A percentile compares a stretch with the other conserved stretches of the same genome.
Evolutionary conservation across 2,113 vertebrate species (phyloP).

Genomic region (Paramormyrops kingsleyae): DNA sequence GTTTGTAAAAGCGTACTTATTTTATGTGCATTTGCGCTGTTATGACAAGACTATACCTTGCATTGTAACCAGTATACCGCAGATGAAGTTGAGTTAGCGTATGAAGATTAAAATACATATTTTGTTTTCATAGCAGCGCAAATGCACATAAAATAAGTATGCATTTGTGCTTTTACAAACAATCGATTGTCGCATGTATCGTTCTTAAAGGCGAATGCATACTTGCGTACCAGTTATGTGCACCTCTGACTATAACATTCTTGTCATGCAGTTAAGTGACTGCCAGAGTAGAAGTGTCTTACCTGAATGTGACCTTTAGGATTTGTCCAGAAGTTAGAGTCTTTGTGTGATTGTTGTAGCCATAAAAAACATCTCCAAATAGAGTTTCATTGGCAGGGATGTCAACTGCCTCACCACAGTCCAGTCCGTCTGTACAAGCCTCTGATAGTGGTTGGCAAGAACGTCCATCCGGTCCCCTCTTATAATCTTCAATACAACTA

Average conservation of each 20-base stretch:
- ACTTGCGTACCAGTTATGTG: no score
- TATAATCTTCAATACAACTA: constrained; percentile 97
- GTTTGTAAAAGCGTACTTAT: no score
- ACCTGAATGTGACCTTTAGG: constrained; percentile 93
- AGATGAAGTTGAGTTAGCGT: no score
- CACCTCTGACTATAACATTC: not conserved
- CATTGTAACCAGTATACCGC: no score
- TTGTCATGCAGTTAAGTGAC: not conserved
- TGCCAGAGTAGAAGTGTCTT: not conserved
- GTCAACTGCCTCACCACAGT: constrained; percentile 78
- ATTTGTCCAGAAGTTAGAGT: constrained; percentile 82
- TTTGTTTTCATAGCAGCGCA: no score
- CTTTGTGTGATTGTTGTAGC: constrained; percentile 90
- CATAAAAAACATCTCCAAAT: constrained; percentile 93
- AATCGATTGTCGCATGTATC: no score
- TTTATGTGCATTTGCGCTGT: no score
- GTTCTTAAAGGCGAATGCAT: no score
- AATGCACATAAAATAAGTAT: no score
- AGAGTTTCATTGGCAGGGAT: constrained; percentile 91
- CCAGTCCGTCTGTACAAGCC: constrained; percentile 73
- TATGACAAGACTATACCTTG: no score
- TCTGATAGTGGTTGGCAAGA: constrained; percentile 87
- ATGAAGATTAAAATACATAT: no score
- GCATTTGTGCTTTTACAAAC: no score
- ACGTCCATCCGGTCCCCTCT: constrained; percentile 77